Percentiles rank a stretch among this genome's conserved stretches.
phyloP scores from a whole-genome alignment of 2,888 invertebrate genomes.

The Ophioninae sp. region DNA sequence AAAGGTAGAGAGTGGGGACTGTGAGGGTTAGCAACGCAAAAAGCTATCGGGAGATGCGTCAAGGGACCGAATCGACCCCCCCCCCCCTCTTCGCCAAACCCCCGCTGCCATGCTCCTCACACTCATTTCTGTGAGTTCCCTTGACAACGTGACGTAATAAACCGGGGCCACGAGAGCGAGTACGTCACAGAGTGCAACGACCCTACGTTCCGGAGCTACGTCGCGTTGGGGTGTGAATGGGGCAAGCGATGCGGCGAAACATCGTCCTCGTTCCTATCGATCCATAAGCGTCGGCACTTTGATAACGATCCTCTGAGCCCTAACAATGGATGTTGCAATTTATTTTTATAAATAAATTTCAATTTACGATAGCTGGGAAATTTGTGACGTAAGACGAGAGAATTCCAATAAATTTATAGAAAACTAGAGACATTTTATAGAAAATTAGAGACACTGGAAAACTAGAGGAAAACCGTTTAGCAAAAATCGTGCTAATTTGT shows the following conservation, averaged over 20 bases:
- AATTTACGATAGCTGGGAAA: neutral
- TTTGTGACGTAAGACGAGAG: neutral
- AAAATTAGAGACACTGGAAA: too few relatives aligned
- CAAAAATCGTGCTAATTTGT: too few relatives aligned
- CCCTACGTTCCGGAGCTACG: conserved; percentile 60
- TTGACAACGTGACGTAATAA: conserved; percentile 76
- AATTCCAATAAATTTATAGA: neutral
- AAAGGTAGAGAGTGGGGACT: conserved; percentile 33
- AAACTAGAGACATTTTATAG: too few relatives aligned
- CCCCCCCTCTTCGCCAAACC: neutral
- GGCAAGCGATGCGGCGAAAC: conserved; percentile 66
- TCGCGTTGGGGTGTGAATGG: conserved; percentile 71
- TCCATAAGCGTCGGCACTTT: conserved; percentile 22
- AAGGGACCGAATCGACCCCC: neutral
- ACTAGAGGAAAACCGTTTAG: too few relatives aligned
- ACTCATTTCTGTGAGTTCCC: conserved; percentile 63
- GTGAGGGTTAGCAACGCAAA: conserved; percentile 54
- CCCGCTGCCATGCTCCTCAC: neutral
- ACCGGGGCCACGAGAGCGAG: conserved; percentile 46
- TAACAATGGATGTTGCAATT: neutral
- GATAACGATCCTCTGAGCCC: conserved; percentile 14
- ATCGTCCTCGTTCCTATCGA: conserved; percentile 69
- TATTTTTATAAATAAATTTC: neutral
- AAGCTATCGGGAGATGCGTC: conserved; percentile 29
- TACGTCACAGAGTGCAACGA: conserved; percentile 76